phyloP scores from a whole-genome alignment of 2,888 invertebrate species.

The Agonopterix heracliana region DNA sequence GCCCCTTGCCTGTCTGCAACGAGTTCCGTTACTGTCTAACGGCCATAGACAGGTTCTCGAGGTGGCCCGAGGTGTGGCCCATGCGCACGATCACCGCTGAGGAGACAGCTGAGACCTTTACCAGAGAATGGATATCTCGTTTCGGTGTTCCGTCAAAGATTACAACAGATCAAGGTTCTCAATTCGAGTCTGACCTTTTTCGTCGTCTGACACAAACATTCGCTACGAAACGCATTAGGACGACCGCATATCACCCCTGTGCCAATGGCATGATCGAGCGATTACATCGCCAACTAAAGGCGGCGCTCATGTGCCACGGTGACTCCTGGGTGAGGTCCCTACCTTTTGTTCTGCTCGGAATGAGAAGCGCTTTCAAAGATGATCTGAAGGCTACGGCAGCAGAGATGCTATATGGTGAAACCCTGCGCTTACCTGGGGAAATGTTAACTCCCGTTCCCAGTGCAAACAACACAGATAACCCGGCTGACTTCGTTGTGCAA shows the following conservation, averaged over 20 bases:
- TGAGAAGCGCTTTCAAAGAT: constrained; percentile 16
- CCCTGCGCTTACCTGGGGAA: constrained; percentile 1
- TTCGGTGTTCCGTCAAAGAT: too few species aligned
- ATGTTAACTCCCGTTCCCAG: too few species aligned
- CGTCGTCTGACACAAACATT: constrained; percentile 3
- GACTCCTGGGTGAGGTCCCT: constrained; percentile 15
- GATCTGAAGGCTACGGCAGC: constrained; percentile 12
- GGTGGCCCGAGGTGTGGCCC: too few species aligned
- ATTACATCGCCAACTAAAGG: too few species aligned
- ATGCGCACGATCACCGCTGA: too few species aligned
- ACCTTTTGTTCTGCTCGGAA: constrained; percentile 17
- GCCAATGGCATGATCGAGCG: constrained; percentile 14
- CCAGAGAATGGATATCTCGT: too few species aligned
- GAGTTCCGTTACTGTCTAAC: too few species aligned
- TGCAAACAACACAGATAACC: too few species aligned
- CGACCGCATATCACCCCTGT: constrained; percentile 11
- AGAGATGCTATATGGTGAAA: constrained; percentile 15
- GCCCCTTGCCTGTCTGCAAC: too few species aligned
- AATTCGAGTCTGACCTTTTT: constrained; percentile 20
- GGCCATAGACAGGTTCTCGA: too few species aligned
- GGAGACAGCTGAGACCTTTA: constrained; percentile 18
- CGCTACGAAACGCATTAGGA: constrained; percentile 7
- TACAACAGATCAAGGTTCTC: too few species aligned
- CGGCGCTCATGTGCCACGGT: constrained; percentile 15
- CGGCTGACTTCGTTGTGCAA: too few species aligned